Conservation (phyloP, 1,140 invertebrate species). For the Brachionus asplanchnoidis region DNA sequence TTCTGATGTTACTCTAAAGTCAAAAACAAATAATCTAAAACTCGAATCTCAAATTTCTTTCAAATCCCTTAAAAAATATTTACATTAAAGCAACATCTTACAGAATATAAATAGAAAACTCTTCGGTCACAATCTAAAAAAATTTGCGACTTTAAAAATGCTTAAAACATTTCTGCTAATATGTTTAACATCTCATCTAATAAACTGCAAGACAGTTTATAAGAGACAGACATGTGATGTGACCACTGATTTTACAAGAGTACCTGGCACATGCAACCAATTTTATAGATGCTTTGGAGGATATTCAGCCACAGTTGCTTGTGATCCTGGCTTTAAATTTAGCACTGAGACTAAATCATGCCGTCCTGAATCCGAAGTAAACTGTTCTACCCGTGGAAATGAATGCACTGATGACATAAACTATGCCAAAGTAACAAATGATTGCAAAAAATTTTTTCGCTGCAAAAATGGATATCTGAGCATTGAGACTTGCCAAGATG, state of each 20-base stretch:
- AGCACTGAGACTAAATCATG: neutral
- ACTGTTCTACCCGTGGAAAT: neutral
- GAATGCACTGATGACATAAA: neutral
- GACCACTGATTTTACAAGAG: neutral
- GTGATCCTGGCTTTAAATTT: neutral
- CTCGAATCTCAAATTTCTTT: too few relatives aligned
- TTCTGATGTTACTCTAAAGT: too few relatives aligned
- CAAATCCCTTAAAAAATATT: too few relatives aligned
- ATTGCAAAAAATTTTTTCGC: neutral
- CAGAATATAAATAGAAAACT: too few relatives aligned
- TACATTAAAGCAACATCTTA: too few relatives aligned
- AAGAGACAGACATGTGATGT: conserved; percentile 9
- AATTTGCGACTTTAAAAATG: neutral
- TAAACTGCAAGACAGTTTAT: neutral
- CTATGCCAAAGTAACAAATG: neutral
- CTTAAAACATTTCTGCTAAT: neutral
- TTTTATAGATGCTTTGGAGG: conserved; percentile 5
- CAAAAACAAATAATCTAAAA: too few relatives aligned
- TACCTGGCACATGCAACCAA: neutral
- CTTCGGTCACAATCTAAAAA: too few relatives aligned
- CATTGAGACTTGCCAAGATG: neutral
- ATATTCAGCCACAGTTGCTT: neutral
- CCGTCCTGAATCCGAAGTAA: neutral
- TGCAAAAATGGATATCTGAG: neutral
- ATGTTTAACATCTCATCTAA: neutral